Base-by-base conservation (phyloP, 2,797 vertebrate species). In the Hozukius guyotensis region DNA sequence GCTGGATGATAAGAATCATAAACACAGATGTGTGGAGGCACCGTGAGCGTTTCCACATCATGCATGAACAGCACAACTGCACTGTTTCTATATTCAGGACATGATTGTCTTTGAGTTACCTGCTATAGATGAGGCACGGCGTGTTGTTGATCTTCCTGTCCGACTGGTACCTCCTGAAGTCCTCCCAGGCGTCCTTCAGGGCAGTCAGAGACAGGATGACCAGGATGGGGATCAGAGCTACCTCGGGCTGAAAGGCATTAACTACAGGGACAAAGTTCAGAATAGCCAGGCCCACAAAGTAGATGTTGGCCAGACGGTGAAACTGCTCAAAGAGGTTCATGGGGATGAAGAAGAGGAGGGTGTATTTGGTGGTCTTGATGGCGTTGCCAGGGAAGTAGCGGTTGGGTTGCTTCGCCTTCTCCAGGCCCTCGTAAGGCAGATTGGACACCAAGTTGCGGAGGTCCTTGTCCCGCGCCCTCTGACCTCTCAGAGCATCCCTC, bases 291-390 rank as follows among this genome's bases (percentile, higher is more conserved):
- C 89, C 94, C 80, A 99, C 93, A 38, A 99, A 99, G 78, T 99
- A 99, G 88, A 98, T 12, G 79, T 99, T 99, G 68, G 98, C 98
- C 88, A 97, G 91, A 1, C 97, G 96, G 78, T 97, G 97, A 52
- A 98, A 96, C 92, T 98, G 98, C 88, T 99, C 97, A 4, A 93
- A 96, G 70, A 98, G 91, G 73, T 99, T 99, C 94, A 96, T 95
- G 29, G 97, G 98, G 5, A 99, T 53, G 65, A 99, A 99, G 72
- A 96, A 92, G 77, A 97, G 84, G 46, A 95, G 22, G 0, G 92
- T 96, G 73, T 99, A 99, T 89, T 97, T 98, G 84, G 97, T 98
- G 68, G 98, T 99, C 93, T 97, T 97, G 88, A 99, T 95, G 78
- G 93, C 91, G 59, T 99, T 99, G 36, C 94, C 90, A 2, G 64